These are phyloP conservation scores for Cheilosia urbana DNA, from an alignment of 2,888 invertebrate genomes.

Conservation along the genomic window DNA sequence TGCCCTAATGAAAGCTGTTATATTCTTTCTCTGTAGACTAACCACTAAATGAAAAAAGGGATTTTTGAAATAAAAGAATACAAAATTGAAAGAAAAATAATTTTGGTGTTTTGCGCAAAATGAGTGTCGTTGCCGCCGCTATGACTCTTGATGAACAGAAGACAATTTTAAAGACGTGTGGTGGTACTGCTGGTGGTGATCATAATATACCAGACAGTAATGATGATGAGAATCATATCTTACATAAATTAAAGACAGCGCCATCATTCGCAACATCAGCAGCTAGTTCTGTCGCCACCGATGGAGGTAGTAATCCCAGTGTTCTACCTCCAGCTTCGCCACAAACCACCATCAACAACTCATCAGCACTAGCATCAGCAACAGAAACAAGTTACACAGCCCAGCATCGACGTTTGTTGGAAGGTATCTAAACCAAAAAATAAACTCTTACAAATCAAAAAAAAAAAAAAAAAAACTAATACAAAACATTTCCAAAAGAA, in stretches of 20 bases:
- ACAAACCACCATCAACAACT: slow-evolving; percentile 59
- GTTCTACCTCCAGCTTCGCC: slow-evolving; percentile 65
- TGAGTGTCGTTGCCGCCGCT: slow-evolving; percentile 80
- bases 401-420: slow-evolving; percentile 83
- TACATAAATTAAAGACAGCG: slow-evolving; percentile 77
- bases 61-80: slow-evolving; percentile 39
- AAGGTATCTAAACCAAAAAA: slow-evolving; percentile 82
- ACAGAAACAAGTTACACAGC: slow-evolving; percentile 79
- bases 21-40: slow-evolving; percentile 74
- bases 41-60: slow-evolving; percentile 59
- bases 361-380: slow-evolving; percentile 77
- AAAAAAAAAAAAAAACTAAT: slow-evolving; percentile 73
- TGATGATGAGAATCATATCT: slow-evolving; percentile 77
- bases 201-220: slow-evolving; percentile 63
- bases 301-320: slow-evolving; percentile 57
- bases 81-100: slow-evolving; percentile 48
- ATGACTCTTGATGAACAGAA: slow-evolving; percentile 84
- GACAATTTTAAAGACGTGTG: slow-evolving; percentile 82
- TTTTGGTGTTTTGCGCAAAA: slow-evolving; percentile 66
- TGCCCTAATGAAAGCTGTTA: slow-evolving; percentile 69
- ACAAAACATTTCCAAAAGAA: slow-evolving; percentile 65
- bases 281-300: slow-evolving; percentile 55
- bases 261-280: slow-evolving; percentile 76
- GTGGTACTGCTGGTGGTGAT: slow-evolving; percentile 67
- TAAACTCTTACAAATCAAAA: slow-evolving; percentile 71